Conservation (phyloP, 2,797 vertebrate genomes). For the Pangasius djambal region DNA sequence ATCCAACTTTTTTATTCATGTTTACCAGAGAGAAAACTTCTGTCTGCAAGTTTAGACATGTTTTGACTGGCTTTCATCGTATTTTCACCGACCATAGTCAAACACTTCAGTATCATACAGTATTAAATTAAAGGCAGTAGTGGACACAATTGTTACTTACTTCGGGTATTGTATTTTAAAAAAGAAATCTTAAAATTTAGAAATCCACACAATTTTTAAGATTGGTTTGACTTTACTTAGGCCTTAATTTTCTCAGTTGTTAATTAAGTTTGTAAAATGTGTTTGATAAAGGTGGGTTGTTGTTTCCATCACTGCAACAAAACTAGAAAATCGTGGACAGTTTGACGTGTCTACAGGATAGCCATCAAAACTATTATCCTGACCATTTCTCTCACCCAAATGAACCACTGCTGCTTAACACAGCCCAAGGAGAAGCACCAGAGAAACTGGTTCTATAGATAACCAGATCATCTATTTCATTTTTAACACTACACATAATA, state of each 20-base stretch:
- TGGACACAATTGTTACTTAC: neutral
- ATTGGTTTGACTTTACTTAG: neutral
- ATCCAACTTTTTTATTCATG: neutral
- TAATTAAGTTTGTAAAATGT: neutral
- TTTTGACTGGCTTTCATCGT: neutral
- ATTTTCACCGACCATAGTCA: neutral
- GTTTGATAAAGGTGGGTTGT: neutral
- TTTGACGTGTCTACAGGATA: neutral
- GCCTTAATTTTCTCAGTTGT: neutral
- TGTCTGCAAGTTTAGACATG: neutral
- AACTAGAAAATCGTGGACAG: neutral
- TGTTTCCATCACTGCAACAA: neutral
- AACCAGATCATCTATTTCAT: neutral
- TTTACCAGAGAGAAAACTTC: neutral
- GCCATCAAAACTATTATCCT: neutral
- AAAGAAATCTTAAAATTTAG: too few relatives aligned
- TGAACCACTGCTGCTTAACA: neutral
- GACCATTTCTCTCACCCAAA: neutral
- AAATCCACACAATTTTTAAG: neutral
- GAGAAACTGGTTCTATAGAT: neutral
- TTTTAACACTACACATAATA: neutral
- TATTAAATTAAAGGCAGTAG: neutral
- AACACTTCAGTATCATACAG: neutral
- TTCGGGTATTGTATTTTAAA: neutral
- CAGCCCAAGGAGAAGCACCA: neutral